Evolutionary conservation across 2,797 vertebrate genomes (phyloP).

Genomic region (Hippocampus kuda): DNA sequence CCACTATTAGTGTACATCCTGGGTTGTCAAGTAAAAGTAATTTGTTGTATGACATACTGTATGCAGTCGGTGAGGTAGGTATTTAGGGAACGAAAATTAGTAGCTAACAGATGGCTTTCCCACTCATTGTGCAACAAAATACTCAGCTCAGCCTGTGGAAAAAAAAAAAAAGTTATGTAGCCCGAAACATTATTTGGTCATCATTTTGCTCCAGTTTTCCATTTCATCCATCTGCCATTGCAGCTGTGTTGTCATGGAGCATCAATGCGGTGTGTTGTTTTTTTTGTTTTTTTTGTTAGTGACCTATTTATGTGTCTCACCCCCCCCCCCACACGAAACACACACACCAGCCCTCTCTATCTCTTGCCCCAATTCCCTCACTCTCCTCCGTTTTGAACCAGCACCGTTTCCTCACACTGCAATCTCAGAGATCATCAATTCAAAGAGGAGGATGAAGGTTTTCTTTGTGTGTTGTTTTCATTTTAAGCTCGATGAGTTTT

Average conservation of each 20-base stretch:
- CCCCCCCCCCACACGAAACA: not conserved
- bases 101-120: not conserved
- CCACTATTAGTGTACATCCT: not conserved
- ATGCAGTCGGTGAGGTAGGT: not conserved
- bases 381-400: conserved; percentile 37
- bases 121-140: not conserved
- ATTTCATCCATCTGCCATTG: conserved; percentile 61
- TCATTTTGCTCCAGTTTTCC: conserved; percentile 53
- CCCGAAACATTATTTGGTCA: conserved; percentile 37
- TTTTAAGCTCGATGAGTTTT: conserved; percentile 25
- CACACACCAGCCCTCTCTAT: conserved; percentile 23
- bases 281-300: conserved; percentile 32
- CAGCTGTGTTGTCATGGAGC: conserved; percentile 61
- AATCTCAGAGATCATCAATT: conserved; percentile 39
- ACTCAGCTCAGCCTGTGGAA: not conserved
- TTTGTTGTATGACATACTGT: not conserved
- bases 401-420: conserved; percentile 15
- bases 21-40: not conserved
- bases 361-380: conserved; percentile 46
- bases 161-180: conserved; percentile 5
- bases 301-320: conserved; percentile 66
- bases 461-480: conserved; percentile 29
- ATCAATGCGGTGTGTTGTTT: conserved; percentile 32
- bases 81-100: not conserved
- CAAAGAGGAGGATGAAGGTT: conserved; percentile 21